Conservation (phyloP, 2,797 vertebrate species). For the Brachyrhaphis roseni region DNA sequence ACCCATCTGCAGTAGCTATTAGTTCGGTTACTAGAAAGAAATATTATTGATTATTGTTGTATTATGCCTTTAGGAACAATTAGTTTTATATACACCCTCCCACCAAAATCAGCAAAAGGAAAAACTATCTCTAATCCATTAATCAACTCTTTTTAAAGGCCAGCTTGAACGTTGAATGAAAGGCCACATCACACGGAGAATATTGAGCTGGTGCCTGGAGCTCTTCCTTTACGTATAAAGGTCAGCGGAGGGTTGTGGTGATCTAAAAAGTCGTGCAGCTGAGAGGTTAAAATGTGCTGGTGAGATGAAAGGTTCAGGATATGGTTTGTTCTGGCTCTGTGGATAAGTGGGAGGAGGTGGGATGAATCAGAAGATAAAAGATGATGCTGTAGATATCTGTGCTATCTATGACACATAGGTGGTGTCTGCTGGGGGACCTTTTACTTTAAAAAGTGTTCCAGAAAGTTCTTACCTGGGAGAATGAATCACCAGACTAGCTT, state of each 20-base stretch:
- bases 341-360: conserved; percentile 49
- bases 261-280: conserved; percentile 34
- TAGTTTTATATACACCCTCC: too few species aligned
- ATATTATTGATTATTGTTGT: too few species aligned
- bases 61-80: neutral
- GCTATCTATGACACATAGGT: conserved; percentile 9
- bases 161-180: conserved; percentile 51
- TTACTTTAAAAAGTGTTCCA: neutral
- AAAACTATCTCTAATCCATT: conserved; percentile 6
- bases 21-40: neutral
- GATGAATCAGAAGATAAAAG: conserved; percentile 55
- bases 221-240: conserved; percentile 36
- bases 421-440: conserved; percentile 7
- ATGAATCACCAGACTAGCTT: neutral
- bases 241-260: conserved; percentile 43
- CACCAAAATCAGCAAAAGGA: conserved; percentile 15
- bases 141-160: conserved; percentile 35
- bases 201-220: conserved; percentile 13
- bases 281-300: conserved; percentile 45
- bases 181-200: conserved; percentile 44
- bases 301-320: conserved; percentile 53
- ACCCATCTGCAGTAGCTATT: neutral
- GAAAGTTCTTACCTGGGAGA: neutral
- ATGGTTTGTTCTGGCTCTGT: conserved; percentile 38
- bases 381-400: conserved; percentile 16